phyloP scores from a whole-genome alignment of 2,888 invertebrate species.

The Lysandra coridon region DNA sequence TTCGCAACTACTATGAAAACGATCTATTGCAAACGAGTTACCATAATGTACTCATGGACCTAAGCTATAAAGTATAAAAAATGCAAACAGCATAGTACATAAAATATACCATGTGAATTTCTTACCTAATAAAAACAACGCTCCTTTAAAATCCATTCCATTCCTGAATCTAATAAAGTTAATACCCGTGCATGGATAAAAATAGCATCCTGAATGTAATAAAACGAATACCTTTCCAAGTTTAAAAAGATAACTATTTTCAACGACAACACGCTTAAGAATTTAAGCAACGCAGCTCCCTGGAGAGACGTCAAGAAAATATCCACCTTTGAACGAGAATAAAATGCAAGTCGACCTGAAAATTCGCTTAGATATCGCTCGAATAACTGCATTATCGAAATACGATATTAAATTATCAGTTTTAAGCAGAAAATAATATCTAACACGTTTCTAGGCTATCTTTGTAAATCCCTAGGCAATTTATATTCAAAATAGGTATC shows the following conservation, averaged over 20 bases:
- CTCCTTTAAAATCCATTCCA: not conserved
- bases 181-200: not conserved
- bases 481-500: too few species aligned
- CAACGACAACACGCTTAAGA: constrained; percentile 4
- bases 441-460: too few species aligned
- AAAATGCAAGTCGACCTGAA: not conserved
- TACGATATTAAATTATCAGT: not conserved
- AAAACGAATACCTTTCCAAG: not conserved
- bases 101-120: too few species aligned
- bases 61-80: too few species aligned
- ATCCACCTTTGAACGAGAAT: constrained; percentile 9
- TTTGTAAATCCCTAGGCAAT: too few species aligned
- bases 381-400: constrained; percentile 1
- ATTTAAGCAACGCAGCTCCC: constrained; percentile 23
- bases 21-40: too few species aligned
- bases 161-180: not conserved
- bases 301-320: not conserved
- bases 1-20: too few species aligned
- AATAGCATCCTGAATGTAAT: not conserved
- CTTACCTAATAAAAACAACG: too few species aligned
- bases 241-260: constrained; percentile 6
- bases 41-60: too few species aligned
- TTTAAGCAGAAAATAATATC: too few species aligned
- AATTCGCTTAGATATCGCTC: not conserved
- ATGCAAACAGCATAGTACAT: too few species aligned